phyloP scores from a whole-genome alignment of 1,140 invertebrate genomes.

The Phenacoccus solenopsis region DNA sequence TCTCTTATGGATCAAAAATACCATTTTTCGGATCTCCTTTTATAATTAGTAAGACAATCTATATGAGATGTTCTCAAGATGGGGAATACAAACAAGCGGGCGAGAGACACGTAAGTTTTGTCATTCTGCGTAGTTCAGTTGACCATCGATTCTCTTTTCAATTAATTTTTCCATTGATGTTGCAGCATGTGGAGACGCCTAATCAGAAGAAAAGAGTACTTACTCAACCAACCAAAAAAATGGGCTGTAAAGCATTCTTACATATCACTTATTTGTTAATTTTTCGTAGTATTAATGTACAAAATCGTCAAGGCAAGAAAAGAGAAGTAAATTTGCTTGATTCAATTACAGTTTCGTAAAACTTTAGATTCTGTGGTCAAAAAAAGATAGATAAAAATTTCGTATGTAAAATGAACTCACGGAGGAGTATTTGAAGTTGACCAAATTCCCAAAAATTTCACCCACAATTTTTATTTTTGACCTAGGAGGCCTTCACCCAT shows the following conservation, averaged over 20 bases:
- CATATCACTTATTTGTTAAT: not conserved
- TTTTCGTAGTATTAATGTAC: not conserved
- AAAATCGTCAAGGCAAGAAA: not conserved
- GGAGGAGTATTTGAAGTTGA: no score
- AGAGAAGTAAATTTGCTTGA: not conserved
- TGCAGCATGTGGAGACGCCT: not conserved
- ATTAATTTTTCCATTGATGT: not conserved
- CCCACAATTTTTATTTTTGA: no score
- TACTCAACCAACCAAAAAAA: not conserved
- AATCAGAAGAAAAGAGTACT: not conserved
- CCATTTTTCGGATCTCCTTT: not conserved
- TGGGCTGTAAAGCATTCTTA: not conserved
- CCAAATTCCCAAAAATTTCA: no score
- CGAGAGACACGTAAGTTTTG: not conserved
- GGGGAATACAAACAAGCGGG: not conserved
- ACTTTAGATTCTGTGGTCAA: no score
- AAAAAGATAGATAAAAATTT: no score
- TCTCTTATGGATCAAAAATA: not conserved
- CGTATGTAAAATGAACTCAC: no score
- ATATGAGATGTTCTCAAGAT: not conserved
- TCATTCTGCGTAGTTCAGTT: no score
- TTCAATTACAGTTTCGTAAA: not conserved
- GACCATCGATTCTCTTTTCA: not conserved
- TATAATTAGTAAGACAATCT: not conserved
- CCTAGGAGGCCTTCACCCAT: no score